These are phyloP conservation scores for Phocoena sinus DNA, from an alignment of 2,113 vertebrate genomes.

Conservation along the genomic window DNA sequence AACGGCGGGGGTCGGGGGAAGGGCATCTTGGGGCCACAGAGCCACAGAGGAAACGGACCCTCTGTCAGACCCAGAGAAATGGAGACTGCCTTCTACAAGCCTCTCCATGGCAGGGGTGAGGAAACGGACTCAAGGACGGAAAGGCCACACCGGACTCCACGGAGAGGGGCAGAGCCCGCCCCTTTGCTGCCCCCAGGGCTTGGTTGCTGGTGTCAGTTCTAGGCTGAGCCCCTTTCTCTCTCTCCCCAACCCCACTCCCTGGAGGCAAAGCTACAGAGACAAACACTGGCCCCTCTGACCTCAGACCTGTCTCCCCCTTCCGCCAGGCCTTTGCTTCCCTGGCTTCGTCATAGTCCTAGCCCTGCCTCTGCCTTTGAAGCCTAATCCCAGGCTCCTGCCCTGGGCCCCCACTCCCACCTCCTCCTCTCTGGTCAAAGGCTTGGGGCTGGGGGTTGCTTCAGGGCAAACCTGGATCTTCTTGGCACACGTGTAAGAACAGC, in stretches of 20 bases:
- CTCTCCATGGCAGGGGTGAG: background rate
- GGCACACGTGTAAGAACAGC: slow-evolving; percentile 66
- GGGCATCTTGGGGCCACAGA: background rate
- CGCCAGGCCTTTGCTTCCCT: background rate
- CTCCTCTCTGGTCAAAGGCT: background rate
- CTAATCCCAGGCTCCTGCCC: background rate
- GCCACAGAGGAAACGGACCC: background rate
- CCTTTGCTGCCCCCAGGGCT: background rate
- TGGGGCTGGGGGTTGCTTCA: background rate
- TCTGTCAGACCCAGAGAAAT: background rate
- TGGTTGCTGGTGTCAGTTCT: background rate
- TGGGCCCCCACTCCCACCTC: too few relatives aligned
- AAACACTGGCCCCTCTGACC: background rate
- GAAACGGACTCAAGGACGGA: background rate
- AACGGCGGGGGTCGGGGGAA: accelerated
- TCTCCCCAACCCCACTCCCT: accelerated
- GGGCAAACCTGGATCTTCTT: slow-evolving; percentile 71
- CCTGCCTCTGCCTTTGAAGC: background rate
- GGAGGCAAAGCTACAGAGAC: background rate
- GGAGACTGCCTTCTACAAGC: background rate
- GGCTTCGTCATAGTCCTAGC: background rate
- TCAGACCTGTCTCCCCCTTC: background rate
- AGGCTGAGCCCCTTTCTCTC: background rate
- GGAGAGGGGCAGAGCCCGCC: background rate
- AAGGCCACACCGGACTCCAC: background rate